Evolutionary conservation across 2,113 vertebrate genomes (phyloP).

Genomic region (Fulmarus glacialis): DNA sequence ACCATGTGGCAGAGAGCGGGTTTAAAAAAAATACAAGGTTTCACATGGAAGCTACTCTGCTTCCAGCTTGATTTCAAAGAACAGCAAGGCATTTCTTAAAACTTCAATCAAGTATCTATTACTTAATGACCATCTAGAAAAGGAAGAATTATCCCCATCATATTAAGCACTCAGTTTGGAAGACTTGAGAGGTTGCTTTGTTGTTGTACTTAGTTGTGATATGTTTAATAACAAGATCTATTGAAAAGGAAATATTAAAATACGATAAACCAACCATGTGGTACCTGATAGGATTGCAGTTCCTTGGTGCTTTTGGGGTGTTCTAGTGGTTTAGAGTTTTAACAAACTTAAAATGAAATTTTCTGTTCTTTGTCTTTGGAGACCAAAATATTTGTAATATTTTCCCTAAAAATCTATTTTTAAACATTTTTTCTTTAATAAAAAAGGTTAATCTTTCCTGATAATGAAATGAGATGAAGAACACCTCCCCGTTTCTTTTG

Average conservation of each 20-base stretch:
- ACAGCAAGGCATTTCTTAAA: not conserved
- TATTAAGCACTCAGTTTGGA: not conserved
- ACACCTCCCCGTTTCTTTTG: not conserved
- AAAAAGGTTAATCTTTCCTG: not conserved
- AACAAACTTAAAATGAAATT: not conserved
- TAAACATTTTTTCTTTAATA: not conserved
- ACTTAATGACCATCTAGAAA: not conserved
- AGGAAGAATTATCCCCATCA: not conserved
- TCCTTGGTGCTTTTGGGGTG: not conserved
- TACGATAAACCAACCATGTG: accelerated
- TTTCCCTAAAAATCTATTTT: not conserved
- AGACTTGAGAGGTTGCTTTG: not conserved
- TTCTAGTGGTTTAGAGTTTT: not conserved
- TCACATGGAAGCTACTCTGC: not conserved
- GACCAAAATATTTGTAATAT: not conserved
- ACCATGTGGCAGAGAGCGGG: not conserved
- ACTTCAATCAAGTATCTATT: not conserved
- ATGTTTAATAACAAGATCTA: not conserved
- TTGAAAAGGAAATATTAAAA: not conserved
- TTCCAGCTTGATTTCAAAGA: not conserved
- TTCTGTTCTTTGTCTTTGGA: not conserved
- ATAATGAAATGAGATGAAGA: not conserved
- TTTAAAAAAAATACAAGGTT: not conserved
- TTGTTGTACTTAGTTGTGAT: not conserved
- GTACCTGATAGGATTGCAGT: not conserved